phyloP scores from a whole-genome alignment of 2,797 vertebrate genomes.

The Tangara arthus region DNA sequence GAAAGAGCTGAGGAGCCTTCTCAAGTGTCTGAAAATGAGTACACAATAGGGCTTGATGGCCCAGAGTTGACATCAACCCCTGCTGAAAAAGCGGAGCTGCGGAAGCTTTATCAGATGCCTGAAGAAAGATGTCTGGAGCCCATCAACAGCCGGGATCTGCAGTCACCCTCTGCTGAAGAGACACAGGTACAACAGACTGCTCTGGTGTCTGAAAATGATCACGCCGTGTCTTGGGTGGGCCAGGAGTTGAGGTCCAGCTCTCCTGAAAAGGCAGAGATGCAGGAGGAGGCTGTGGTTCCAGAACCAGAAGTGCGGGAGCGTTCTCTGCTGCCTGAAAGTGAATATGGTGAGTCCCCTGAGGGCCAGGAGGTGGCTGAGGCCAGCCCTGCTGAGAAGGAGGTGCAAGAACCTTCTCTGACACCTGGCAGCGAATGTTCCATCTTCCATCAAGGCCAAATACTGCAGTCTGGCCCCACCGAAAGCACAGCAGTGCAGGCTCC shows the following conservation, averaged over 20 bases:
- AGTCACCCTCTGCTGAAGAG: neutral
- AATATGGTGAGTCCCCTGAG: neutral
- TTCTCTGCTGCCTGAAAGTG: constrained; percentile 1
- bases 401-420: neutral
- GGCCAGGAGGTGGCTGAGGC: neutral
- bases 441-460: neutral
- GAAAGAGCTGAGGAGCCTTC: neutral
- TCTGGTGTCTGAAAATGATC: neutral
- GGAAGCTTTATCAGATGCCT: neutral
- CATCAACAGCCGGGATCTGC: neutral
- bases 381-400: neutral
- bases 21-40: neutral
- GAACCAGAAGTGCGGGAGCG: neutral
- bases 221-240: neutral
- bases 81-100: neutral
- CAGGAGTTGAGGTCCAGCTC: constrained; percentile 17
- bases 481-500: neutral
- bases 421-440: constrained; percentile 62
- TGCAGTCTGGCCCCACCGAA: constrained; percentile 35
- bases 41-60: neutral
- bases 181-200: neutral
- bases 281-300: neutral
- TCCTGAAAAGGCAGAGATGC: neutral
- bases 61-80: neutral
- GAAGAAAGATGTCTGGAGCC: neutral